A percentile compares a stretch with the other conserved stretches of the same genome.
Evolutionary conservation across 2,888 invertebrate species (phyloP).

Genomic region (Norana najaformis): DNA sequence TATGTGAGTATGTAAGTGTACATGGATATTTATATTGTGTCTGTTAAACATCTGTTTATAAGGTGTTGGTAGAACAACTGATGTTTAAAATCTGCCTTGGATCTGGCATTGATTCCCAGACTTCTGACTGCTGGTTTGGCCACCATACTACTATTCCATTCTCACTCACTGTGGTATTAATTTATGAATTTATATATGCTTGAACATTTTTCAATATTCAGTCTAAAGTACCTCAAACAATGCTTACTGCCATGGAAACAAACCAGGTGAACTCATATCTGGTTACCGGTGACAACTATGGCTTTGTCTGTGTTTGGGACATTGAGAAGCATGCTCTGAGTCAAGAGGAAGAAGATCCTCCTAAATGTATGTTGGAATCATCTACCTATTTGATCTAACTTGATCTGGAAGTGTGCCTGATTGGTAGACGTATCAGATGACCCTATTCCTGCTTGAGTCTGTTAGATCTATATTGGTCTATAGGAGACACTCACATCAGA

Average conservation of each 20-base stretch:
- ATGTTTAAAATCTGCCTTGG: no score
- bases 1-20: no score
- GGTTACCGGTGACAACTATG: slow-evolving; percentile 57
- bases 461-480: background rate
- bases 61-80: no score
- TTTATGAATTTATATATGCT: background rate
- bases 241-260: slow-evolving; percentile 52
- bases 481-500: background rate
- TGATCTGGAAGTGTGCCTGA: background rate
- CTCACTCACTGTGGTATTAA: background rate
- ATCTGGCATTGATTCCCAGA: no score
- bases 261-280: slow-evolving; percentile 53
- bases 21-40: no score
- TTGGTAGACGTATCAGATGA: background rate
- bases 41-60: no score
- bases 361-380: slow-evolving; percentile 53
- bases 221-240: background rate
- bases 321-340: slow-evolving; percentile 56
- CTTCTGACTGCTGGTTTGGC: no score
- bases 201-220: background rate
- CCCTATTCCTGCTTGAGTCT: background rate
- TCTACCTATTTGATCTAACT: background rate
- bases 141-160: background rate
- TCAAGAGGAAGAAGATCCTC: slow-evolving; percentile 48
- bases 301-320: slow-evolving; percentile 60